Conservation (phyloP, 1,140 invertebrate genomes). For the Leptinotarsa undecemlineata region DNA sequence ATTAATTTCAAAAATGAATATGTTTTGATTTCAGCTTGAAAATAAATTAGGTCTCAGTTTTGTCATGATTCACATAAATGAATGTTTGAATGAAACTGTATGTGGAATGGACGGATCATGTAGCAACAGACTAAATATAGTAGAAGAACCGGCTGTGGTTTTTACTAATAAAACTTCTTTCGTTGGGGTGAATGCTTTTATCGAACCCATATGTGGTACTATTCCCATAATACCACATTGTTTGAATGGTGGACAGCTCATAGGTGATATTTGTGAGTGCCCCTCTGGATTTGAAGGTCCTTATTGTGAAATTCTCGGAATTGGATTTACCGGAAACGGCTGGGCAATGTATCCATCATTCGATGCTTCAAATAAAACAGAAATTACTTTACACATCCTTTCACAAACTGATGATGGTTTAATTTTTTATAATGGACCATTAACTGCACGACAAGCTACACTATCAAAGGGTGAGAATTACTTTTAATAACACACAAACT, state of each 20-base stretch:
- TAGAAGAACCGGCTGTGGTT: constrained; percentile 73
- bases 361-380: constrained; percentile 74
- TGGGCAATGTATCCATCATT: constrained; percentile 88
- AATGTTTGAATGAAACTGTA: constrained; percentile 77
- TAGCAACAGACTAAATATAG: constrained; percentile 71
- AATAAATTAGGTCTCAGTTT: constrained; percentile 72
- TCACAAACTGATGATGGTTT: constrained; percentile 75
- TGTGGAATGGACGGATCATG: constrained; percentile 70
- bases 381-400: constrained; percentile 78
- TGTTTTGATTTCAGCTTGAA: constrained; percentile 62
- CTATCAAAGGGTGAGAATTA: constrained; percentile 37
- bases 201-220: constrained; percentile 70
- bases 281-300: constrained; percentile 66
- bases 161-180: constrained; percentile 90
- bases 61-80: constrained; percentile 84
- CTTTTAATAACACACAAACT: constrained; percentile 4
- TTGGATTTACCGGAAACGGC: constrained; percentile 84
- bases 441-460: constrained; percentile 57
- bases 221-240: constrained; percentile 60
- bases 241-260: constrained; percentile 68
- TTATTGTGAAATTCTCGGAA: constrained; percentile 83
- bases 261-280: constrained; percentile 62
- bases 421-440: constrained; percentile 90
- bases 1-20: neutral
- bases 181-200: constrained; percentile 81